Conservation (phyloP, 1,140 invertebrate species). For the Pachypeltis micranthus region DNA sequence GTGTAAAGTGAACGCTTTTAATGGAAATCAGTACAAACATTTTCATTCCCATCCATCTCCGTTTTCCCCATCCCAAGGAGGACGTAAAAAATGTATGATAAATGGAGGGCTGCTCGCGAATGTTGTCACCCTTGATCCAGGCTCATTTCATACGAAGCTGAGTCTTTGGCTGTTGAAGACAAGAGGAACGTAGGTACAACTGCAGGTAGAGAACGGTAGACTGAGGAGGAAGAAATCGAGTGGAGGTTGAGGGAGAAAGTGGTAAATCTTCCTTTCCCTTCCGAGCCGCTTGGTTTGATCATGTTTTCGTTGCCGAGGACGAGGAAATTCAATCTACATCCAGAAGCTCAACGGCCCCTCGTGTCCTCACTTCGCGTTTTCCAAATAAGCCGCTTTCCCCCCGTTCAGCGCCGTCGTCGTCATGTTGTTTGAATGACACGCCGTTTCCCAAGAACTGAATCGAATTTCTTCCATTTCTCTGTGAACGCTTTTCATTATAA, state of each 20-base stretch:
- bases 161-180: too few species aligned
- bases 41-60: too few species aligned
- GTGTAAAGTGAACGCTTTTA: too few species aligned
- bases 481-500: background rate
- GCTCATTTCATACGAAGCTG: too few species aligned
- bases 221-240: too few species aligned
- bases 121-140: too few species aligned
- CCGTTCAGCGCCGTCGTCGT: background rate
- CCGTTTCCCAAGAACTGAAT: background rate
- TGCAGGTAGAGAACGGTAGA: too few species aligned
- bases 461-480: background rate
- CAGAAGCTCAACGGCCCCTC: background rate
- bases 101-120: too few species aligned
- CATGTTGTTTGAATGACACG: background rate
- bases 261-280: constrained; percentile 3
- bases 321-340: background rate
- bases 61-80: too few species aligned
- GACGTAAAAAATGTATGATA: too few species aligned
- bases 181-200: too few species aligned
- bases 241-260: background rate
- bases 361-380: background rate
- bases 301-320: background rate
- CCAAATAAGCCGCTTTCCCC: background rate
- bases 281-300: constrained; percentile 5
- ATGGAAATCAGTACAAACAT: too few species aligned